A percentile compares a stretch with the other conserved stretches of the same genome.
Evolutionary conservation across 2,888 invertebrate species (phyloP).

Genomic region (Hipparchia semele): DNA sequence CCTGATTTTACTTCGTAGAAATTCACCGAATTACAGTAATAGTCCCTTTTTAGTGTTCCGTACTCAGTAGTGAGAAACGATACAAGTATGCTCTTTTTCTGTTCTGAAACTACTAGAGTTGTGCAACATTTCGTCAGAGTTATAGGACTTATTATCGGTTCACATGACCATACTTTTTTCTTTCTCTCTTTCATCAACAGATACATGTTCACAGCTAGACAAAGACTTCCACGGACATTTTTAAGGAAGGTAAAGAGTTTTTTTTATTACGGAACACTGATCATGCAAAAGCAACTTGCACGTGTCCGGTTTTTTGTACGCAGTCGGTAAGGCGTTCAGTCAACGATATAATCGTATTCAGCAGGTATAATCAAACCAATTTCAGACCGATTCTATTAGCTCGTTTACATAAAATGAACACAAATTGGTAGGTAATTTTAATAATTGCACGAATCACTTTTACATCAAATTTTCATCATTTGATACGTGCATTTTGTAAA

Average conservation of each 20-base stretch:
- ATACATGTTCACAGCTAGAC: too few relatives aligned
- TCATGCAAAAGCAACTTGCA: neutral
- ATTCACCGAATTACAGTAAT: conserved; percentile 13
- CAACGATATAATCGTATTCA: conserved; percentile 13
- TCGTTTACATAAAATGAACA: conserved; percentile 38
- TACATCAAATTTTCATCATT: conserved; percentile 8
- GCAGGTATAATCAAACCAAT: conserved; percentile 38
- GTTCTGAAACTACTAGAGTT: too few relatives aligned
- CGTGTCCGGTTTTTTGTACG: neutral
- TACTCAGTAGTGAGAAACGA: neutral
- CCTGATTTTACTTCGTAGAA: conserved; percentile 1
- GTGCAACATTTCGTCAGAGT: too few relatives aligned
- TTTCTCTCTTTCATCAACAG: too few relatives aligned
- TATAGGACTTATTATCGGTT: too few relatives aligned
- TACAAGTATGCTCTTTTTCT: too few relatives aligned
- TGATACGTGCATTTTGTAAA: neutral
- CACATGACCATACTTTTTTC: too few relatives aligned
- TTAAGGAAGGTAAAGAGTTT: too few relatives aligned
- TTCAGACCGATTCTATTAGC: conserved; percentile 35
- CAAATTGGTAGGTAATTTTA: conserved; percentile 30
- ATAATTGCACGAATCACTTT: neutral
- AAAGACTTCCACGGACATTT: too few relatives aligned
- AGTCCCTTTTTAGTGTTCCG: conserved; percentile 7
- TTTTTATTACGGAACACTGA: neutral
- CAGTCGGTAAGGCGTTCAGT: conserved; percentile 10